Percentiles rank a stretch among this genome's conserved stretches.
phyloP scores from a whole-genome alignment of 2,797 vertebrate species.

The Brachyalestes nurse region DNA sequence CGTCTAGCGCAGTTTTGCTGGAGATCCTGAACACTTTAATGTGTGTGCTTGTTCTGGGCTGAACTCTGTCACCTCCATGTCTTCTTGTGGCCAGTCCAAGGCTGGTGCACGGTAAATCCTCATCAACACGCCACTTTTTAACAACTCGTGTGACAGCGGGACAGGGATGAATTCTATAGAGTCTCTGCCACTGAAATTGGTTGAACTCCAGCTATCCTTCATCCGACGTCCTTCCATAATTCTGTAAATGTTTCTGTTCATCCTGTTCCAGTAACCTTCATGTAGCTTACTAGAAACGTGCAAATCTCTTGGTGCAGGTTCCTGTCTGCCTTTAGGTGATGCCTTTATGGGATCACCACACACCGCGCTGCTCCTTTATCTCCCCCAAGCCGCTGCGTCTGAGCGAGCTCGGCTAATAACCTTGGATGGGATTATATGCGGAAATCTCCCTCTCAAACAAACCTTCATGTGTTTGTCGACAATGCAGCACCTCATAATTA shows the following conservation, averaged over 20 bases:
- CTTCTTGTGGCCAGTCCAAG: slow-evolving; percentile 28
- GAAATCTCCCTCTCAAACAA: slow-evolving; percentile 33
- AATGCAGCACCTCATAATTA: slow-evolving; percentile 36
- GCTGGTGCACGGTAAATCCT: slow-evolving; percentile 45
- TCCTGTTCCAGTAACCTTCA: slow-evolving; percentile 39
- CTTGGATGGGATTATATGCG: slow-evolving; percentile 27
- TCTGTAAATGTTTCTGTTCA: slow-evolving; percentile 26
- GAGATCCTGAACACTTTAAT: not conserved
- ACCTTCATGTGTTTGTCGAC: slow-evolving; percentile 36
- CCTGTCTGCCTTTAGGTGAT: slow-evolving; percentile 33
- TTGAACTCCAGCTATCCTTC: slow-evolving; percentile 45
- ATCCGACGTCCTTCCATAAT: slow-evolving; percentile 15
- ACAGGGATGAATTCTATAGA: slow-evolving; percentile 50
- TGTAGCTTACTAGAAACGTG: slow-evolving; percentile 26
- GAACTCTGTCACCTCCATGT: slow-evolving; percentile 11
- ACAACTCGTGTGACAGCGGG: slow-evolving; percentile 35
- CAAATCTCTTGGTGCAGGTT: slow-evolving; percentile 24
- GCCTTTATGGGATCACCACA: slow-evolving; percentile 18
- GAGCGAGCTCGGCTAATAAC: slow-evolving; percentile 16
- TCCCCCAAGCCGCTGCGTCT: not conserved
- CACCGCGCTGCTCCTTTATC: slow-evolving; percentile 24
- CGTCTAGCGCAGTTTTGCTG: not conserved
- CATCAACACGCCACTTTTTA: slow-evolving; percentile 25
- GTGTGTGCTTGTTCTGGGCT: not conserved
- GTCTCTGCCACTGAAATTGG: slow-evolving; percentile 31